Conservation (phyloP, 2,113 vertebrate species). For the Ophiodon elongatus region DNA sequence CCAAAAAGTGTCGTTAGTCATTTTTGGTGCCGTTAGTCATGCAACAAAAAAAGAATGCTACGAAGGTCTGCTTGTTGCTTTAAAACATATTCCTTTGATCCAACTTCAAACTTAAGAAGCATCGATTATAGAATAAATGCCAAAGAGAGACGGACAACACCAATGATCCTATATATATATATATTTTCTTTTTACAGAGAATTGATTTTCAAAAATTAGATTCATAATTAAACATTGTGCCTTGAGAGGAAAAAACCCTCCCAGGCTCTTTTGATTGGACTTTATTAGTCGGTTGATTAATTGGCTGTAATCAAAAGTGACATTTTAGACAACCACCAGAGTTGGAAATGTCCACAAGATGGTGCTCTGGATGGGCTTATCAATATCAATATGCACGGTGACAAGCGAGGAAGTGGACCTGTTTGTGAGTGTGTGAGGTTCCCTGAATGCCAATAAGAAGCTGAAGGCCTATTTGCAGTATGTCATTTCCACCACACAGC, state of each 20-base stretch:
- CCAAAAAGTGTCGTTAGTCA: not conserved
- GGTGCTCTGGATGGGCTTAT: constrained; percentile 66
- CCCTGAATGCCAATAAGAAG: constrained; percentile 72
- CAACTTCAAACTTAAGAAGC: constrained; percentile 8
- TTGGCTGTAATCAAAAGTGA: constrained; percentile 45
- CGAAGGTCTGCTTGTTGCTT: not conserved
- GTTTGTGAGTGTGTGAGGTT: constrained; percentile 29
- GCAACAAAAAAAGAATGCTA: not conserved
- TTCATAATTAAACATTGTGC: constrained; percentile 1
- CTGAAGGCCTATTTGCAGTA: constrained; percentile 62
- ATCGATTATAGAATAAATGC: not conserved
- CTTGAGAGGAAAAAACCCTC: no score
- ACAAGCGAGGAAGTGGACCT: constrained; percentile 31
- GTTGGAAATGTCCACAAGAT: constrained; percentile 69
- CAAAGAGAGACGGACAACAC: not conserved
- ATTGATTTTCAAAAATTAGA: constrained; percentile 16
- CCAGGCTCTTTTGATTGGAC: constrained; percentile 13
- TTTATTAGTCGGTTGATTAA: constrained; percentile 12
- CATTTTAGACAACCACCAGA: constrained; percentile 18
- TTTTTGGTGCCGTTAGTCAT: constrained; percentile 24
- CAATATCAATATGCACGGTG: constrained; percentile 68
- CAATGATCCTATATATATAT: constrained; percentile 7
- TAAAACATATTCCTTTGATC: constrained; percentile 20
- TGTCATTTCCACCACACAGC: constrained; percentile 62
- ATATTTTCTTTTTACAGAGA: not conserved